Percentiles rank a stretch among this genome's conserved stretches.
These are phyloP conservation scores for Colinus virginianus DNA, from an alignment of 2,113 vertebrate species.

Conservation along the genomic window DNA sequence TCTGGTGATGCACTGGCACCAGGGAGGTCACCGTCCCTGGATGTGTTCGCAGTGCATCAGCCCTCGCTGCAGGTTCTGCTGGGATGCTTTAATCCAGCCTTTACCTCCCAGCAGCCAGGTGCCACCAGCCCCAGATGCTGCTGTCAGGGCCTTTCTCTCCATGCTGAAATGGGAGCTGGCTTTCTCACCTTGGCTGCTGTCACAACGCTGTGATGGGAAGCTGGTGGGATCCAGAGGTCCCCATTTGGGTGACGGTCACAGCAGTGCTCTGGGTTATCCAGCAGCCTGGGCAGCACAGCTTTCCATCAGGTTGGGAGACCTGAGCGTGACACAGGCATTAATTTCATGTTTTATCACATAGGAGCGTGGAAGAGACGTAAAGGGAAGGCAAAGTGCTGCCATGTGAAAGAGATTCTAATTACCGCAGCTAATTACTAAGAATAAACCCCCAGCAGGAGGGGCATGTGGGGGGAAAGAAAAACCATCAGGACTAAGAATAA, in stretches of 20 bases:
- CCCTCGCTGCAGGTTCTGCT: background rate
- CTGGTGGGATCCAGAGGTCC: background rate
- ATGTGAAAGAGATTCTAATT: background rate
- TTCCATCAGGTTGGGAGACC: background rate
- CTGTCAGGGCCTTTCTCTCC: slow-evolving; percentile 22
- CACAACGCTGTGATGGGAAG: background rate
- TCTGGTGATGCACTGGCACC: background rate
- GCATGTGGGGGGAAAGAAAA: background rate
- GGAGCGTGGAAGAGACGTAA: background rate
- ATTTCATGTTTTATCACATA: background rate
- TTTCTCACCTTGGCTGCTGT: background rate
- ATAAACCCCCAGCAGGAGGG: background rate
- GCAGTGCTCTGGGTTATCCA: background rate
- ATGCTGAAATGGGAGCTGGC: background rate
- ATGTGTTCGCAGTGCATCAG: background rate
- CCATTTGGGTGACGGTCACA: background rate
- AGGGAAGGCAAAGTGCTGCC: background rate
- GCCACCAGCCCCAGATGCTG: slow-evolving; percentile 16
- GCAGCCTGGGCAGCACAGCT: rapidly evolving
- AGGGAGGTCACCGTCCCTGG: too few relatives aligned
- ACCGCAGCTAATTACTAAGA: slow-evolving; percentile 17
- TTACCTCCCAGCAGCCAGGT: background rate
- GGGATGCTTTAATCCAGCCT: slow-evolving; percentile 10
- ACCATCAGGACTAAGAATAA: background rate
- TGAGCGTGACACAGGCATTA: background rate